Percentiles rank a stretch among this genome's conserved stretches.
These are phyloP conservation scores for Macheiramphus alcinus DNA, from an alignment of 2,113 vertebrate species.

Conservation along the genomic window DNA sequence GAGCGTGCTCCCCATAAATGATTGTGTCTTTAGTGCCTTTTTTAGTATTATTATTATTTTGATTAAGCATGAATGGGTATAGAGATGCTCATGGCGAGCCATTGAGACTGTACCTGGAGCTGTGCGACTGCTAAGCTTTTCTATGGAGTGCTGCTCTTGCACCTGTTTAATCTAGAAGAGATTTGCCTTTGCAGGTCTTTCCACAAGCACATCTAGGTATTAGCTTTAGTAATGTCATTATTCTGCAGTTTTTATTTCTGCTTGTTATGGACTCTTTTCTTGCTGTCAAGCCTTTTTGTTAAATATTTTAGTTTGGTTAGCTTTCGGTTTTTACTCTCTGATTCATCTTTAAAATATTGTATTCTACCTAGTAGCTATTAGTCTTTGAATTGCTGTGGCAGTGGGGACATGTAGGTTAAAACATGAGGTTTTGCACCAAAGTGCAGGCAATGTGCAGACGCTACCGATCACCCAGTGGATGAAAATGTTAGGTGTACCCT, in stretches of 20 bases:
- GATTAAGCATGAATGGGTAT: background rate
- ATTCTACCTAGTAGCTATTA: background rate
- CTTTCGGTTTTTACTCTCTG: background rate
- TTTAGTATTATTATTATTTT: background rate
- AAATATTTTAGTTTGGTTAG: background rate
- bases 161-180: background rate
- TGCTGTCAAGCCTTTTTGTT: background rate
- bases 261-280: background rate
- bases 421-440: background rate
- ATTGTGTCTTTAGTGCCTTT: background rate
- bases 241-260: background rate
- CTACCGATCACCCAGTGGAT: rapidly evolving
- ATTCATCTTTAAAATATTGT: background rate
- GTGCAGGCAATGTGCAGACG: background rate
- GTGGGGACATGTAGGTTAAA: background rate
- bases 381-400: background rate
- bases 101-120: background rate
- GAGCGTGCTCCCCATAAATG: background rate
- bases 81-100: background rate
- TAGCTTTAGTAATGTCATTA: background rate
- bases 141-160: background rate
- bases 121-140: background rate
- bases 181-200: background rate
- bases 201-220: background rate
- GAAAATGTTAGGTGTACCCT: background rate